A percentile compares a stretch with the other conserved stretches of the same genome.
Conservation (phyloP, 2,888 invertebrate species). For the Eilema griseolum region DNA sequence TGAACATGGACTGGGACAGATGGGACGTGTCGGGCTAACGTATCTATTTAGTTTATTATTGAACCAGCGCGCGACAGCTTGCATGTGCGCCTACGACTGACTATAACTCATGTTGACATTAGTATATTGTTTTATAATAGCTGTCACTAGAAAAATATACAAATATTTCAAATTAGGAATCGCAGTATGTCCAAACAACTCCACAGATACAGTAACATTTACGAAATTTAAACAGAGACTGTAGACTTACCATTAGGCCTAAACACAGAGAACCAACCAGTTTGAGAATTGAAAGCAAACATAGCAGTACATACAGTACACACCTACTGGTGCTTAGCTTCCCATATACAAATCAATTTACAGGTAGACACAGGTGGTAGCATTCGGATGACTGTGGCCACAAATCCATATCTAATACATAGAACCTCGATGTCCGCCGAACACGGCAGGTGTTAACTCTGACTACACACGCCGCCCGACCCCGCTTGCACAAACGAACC, state of each 20-base stretch:
- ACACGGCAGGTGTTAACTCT: conserved; percentile 80
- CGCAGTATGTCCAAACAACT: neutral
- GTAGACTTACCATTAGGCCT: conserved; percentile 19
- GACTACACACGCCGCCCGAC: conserved; percentile 59
- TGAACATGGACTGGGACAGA: conserved; percentile 70
- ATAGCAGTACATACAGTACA: conserved; percentile 24
- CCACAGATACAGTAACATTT: neutral
- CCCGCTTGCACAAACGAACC: conserved; percentile 78
- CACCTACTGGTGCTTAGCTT: conserved; percentile 26
- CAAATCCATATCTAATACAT: conserved; percentile 69
- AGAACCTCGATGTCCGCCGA: conserved; percentile 72
- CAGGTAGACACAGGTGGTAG: conserved; percentile 70
- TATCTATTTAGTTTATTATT: conserved; percentile 60
- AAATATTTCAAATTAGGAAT: conserved; percentile 9
- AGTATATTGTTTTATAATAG: conserved; percentile 18
- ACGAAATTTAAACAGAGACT: neutral
- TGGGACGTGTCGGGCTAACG: conserved; percentile 71
- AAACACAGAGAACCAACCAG: conserved; percentile 29
- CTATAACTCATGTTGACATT: conserved; percentile 11
- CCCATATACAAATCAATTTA: conserved; percentile 64
- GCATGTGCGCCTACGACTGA: conserved; percentile 25
- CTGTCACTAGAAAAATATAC: conserved; percentile 14
- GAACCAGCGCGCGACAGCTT: conserved; percentile 30
- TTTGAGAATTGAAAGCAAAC: conserved; percentile 25
- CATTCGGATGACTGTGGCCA: conserved; percentile 58